Evolutionary conservation across 2,888 invertebrate genomes (phyloP).

Genomic region (Sisyra terminalis): DNA sequence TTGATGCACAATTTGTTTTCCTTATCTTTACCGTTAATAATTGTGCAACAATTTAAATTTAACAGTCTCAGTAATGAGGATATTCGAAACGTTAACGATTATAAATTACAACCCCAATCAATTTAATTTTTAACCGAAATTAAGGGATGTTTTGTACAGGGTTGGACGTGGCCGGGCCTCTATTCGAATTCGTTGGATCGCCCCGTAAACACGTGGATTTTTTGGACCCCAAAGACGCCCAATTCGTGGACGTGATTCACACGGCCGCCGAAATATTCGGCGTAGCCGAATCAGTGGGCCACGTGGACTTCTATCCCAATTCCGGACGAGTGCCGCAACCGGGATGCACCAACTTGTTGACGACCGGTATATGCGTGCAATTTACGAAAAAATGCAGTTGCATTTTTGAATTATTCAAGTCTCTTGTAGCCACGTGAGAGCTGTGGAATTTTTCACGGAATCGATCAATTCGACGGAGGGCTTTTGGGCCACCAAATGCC

Average conservation of each 20-base stretch:
- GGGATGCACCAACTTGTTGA: slow-evolving; percentile 8
- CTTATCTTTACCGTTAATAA: too few species aligned
- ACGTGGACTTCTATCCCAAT: slow-evolving; percentile 29
- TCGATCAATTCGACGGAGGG: slow-evolving; percentile 10
- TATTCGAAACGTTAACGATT: too few species aligned
- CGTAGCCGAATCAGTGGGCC: slow-evolving; percentile 29
- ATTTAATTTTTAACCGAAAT: too few species aligned
- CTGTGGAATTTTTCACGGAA: slow-evolving; percentile 12
- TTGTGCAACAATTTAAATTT: too few species aligned
- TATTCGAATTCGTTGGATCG: slow-evolving; percentile 26
- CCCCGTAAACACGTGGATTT: slow-evolving; percentile 10
- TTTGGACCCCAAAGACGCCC: slow-evolving; percentile 28
- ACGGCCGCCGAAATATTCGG: slow-evolving; percentile 31
- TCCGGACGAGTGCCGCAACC: slow-evolving; percentile 14
- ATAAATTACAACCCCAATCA: too few species aligned
- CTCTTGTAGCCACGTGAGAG: slow-evolving; percentile 13
- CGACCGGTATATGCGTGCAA: slow-evolving; percentile 11
- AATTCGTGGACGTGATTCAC: slow-evolving; percentile 33
- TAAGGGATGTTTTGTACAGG: slow-evolving; percentile 9
- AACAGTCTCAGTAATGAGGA: too few species aligned
- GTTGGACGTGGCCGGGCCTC: slow-evolving; percentile 30
- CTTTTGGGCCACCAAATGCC: too few species aligned
- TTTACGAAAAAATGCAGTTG: too few species aligned
- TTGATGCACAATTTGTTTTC: too few species aligned
- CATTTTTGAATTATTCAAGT: slow-evolving; percentile 10